Percentiles rank a stretch among this genome's conserved stretches.
Conservation (phyloP, 2,797 vertebrate genomes). For the Cryptoprocta ferox region DNA sequence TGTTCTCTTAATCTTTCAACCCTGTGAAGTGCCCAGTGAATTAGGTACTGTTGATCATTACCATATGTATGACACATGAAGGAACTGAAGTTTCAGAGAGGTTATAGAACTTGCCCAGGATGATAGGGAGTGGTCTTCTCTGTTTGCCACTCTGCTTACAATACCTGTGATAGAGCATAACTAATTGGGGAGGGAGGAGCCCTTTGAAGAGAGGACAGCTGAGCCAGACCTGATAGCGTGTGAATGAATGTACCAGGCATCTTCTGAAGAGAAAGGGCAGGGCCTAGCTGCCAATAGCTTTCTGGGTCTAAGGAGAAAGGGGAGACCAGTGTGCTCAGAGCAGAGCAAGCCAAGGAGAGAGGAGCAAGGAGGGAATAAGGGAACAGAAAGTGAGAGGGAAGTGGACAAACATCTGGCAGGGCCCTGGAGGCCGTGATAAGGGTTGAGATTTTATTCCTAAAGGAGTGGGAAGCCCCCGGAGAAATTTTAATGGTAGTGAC, state of each 20-base stretch:
- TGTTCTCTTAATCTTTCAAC: background rate
- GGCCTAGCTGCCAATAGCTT: background rate
- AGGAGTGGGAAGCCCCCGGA: background rate
- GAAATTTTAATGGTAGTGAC: background rate
- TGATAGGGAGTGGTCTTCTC: background rate
- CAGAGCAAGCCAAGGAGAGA: background rate
- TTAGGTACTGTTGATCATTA: background rate
- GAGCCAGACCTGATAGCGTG: background rate
- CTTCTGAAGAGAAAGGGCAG: background rate
- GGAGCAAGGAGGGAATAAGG: background rate
- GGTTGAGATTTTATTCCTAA: background rate
- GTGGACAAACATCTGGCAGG: background rate
- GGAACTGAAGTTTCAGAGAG: background rate
- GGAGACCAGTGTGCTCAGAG: background rate
- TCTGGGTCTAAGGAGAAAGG: background rate
- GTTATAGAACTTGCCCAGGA: background rate
- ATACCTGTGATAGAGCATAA: background rate
- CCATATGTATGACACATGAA: background rate
- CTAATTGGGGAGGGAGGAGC: background rate
- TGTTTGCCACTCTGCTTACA: background rate
- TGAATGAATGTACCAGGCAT: background rate
- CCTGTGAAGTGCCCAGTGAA: background rate
- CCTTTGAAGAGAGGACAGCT: background rate
- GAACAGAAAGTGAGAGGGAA: background rate
- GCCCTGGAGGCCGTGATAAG: background rate